Conservation (phyloP, 2,888 invertebrate species). For the Hemicrepidius hirtus region DNA sequence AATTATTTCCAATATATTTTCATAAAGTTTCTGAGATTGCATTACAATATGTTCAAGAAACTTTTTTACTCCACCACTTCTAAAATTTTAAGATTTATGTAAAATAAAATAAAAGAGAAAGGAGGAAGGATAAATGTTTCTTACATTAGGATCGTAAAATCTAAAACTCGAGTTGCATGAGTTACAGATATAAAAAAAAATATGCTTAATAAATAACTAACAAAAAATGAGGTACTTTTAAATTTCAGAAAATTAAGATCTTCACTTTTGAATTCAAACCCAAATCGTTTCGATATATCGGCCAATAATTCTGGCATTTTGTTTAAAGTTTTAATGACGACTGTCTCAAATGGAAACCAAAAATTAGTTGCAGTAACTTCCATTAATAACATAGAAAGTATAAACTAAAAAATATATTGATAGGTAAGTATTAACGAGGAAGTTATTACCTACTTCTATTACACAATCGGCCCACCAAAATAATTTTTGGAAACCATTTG, state of each 20-base stretch:
- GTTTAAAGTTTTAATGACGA: conserved; percentile 57
- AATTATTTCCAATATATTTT: too few species aligned
- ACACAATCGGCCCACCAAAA: conserved; percentile 18
- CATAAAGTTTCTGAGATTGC: too few species aligned
- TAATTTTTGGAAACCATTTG: conserved; percentile 62
- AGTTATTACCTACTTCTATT: conserved; percentile 8
- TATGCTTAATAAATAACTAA: conserved; percentile 64
- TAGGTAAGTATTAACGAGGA: not conserved
- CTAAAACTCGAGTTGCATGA: conserved; percentile 58
- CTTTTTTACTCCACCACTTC: not conserved
- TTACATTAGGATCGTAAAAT: conserved; percentile 59
- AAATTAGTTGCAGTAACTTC: conserved; percentile 67
- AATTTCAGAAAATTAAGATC: conserved; percentile 59
- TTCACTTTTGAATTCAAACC: conserved; percentile 55
- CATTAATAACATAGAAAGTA: conserved; percentile 63
- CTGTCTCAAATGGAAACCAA: conserved; percentile 68
- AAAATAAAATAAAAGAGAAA: too few species aligned
- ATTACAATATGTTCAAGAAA: not conserved
- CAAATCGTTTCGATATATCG: conserved; percentile 54
- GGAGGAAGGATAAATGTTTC: too few species aligned
- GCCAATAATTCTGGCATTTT: conserved; percentile 60
- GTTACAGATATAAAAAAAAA: conserved; percentile 59
- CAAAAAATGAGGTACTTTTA: conserved; percentile 57
- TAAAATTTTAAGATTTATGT: too few species aligned
- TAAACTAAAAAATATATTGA: conserved; percentile 60